A percentile compares a stretch with the other conserved stretches of the same genome.
These are phyloP conservation scores for Agrilus planipennis DNA, from an alignment of 1,140 invertebrate species.

Conservation along the genomic window DNA sequence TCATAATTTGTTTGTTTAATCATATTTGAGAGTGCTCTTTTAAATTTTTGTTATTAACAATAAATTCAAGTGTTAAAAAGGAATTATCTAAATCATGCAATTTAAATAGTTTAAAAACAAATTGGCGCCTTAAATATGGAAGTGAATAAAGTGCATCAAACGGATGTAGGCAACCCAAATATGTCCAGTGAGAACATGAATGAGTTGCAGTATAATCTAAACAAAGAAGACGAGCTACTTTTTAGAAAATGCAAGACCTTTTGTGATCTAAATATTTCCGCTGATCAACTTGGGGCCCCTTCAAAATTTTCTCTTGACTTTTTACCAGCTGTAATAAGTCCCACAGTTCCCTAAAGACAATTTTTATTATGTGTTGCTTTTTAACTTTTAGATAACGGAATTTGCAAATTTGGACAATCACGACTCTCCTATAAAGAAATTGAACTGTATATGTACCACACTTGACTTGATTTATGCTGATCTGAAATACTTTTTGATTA, in stretches of 20 bases:
- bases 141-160: no score
- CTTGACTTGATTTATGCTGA: conserved; percentile 29
- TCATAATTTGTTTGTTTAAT: no score
- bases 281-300: conserved; percentile 18
- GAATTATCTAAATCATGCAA: background rate
- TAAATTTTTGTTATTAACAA: background rate
- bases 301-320: conserved; percentile 17
- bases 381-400: conserved; percentile 25
- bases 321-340: conserved; percentile 19
- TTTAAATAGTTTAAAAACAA: background rate
- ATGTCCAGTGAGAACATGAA: conserved; percentile 10
- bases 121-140: background rate
- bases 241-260: conserved; percentile 17
- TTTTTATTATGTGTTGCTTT: background rate
- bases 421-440: conserved; percentile 24
- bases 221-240: conserved; percentile 14
- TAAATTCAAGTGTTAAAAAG: background rate
- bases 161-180: background rate
- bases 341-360: background rate
- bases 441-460: conserved; percentile 21
- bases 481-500: no score
- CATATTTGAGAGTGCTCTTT: no score
- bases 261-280: conserved; percentile 14
- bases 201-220: conserved; percentile 14
- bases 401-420: conserved; percentile 23